Conservation (phyloP, 1,140 invertebrate genomes). For the Drosophila pachea region DNA sequence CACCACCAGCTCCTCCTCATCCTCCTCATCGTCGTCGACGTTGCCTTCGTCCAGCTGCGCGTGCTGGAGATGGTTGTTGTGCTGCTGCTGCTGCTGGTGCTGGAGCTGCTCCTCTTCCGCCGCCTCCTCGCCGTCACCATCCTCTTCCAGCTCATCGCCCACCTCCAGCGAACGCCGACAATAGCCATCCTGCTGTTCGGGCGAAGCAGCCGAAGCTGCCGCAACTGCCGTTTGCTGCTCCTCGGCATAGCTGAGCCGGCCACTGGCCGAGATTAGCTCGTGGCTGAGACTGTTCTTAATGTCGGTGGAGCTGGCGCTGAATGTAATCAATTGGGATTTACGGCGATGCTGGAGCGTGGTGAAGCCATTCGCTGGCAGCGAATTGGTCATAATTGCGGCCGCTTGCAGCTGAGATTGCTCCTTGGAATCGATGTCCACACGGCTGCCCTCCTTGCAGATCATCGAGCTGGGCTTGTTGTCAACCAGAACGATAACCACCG, state of each 20-base stretch:
- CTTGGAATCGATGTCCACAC: slow-evolving; percentile 62
- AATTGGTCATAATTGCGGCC: slow-evolving; percentile 29
- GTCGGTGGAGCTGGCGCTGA: slow-evolving; percentile 75
- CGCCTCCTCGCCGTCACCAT: slow-evolving; percentile 44
- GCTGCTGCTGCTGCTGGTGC: slow-evolving; percentile 48
- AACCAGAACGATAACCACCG: slow-evolving; percentile 78
- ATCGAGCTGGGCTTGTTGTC: slow-evolving; percentile 78
- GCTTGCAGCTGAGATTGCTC: slow-evolving; percentile 25
- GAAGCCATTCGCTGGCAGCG: slow-evolving; percentile 51
- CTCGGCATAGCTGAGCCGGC: slow-evolving; percentile 68
- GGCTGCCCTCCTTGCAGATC: slow-evolving; percentile 76
- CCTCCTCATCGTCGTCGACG: slow-evolving; percentile 27
- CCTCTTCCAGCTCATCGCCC: slow-evolving; percentile 73
- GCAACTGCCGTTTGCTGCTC: slow-evolving; percentile 57
- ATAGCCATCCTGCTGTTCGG: slow-evolving; percentile 69
- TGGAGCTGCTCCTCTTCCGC: slow-evolving; percentile 49
- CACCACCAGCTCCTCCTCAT: slow-evolving; percentile 18
- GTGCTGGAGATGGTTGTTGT: too few relatives aligned
- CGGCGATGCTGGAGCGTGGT: slow-evolving; percentile 70
- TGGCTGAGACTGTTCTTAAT: slow-evolving; percentile 78
- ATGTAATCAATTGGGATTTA: slow-evolving; percentile 75
- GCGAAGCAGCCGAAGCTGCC: slow-evolving; percentile 2
- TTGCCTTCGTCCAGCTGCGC: slow-evolving; percentile 68
- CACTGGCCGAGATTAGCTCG: slow-evolving; percentile 59
- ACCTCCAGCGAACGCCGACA: slow-evolving; percentile 65